These are phyloP conservation scores for Hypsopygia costalis DNA, from an alignment of 2,888 invertebrate species.

Conservation along the genomic window DNA sequence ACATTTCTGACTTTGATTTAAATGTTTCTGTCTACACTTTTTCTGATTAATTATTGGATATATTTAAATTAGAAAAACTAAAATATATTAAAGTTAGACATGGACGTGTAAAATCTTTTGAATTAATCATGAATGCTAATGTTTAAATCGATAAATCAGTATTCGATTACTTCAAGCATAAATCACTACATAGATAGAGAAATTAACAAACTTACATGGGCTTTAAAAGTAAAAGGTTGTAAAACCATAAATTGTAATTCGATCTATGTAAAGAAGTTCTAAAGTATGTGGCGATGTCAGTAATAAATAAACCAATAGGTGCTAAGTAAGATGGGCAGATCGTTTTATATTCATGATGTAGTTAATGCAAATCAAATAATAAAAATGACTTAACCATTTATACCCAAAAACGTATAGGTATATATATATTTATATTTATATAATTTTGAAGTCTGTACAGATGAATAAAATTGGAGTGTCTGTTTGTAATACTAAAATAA, in stretches of 20 bases:
- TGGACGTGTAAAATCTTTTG: background rate
- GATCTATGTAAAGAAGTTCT: background rate
- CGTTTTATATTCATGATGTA: too few species aligned
- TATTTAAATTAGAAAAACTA: too few species aligned
- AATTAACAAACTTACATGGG: background rate
- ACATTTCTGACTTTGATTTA: conserved; percentile 18
- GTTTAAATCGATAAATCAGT: conserved; percentile 1
- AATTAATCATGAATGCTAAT: conserved; percentile 4
- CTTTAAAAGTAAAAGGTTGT: background rate
- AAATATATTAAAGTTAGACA: background rate
- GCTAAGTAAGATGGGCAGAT: too few species aligned
- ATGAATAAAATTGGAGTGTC: too few species aligned
- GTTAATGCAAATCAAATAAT: too few species aligned
- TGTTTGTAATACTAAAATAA: too few species aligned
- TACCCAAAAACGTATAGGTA: too few species aligned
- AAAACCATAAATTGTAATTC: conserved; percentile 6
- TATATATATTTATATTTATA: too few species aligned
- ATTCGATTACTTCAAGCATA: conserved; percentile 1
- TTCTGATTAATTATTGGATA: background rate
- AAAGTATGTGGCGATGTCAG: background rate
- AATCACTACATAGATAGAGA: background rate
- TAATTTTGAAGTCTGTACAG: too few species aligned
- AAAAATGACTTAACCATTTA: too few species aligned
- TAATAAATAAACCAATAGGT: background rate
- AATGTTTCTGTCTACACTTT: conserved; percentile 17